phyloP scores from a whole-genome alignment of 2,888 invertebrate species.

The Phyllotreta striolata region DNA sequence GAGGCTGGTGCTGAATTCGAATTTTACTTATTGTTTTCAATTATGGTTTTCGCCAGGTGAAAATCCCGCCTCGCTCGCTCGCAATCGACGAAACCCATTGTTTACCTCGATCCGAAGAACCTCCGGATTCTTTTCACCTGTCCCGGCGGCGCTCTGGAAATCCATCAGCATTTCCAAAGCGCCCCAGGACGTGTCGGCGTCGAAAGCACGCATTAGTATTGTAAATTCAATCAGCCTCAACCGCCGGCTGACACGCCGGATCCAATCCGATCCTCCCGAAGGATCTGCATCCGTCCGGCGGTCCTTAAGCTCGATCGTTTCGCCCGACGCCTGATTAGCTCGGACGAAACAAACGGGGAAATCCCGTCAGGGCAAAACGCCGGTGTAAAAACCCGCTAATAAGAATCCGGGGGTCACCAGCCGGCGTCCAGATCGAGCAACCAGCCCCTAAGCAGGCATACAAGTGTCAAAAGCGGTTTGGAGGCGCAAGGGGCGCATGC shows the following conservation, averaged over 20 bases:
- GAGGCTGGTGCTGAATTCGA: conserved; percentile 5
- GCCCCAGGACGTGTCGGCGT: conserved; percentile 4
- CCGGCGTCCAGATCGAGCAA: conserved; percentile 36
- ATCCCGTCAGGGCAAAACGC: too few relatives aligned
- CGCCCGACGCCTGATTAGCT: too few relatives aligned
- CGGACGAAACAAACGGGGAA: too few relatives aligned
- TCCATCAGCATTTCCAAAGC: conserved; percentile 1
- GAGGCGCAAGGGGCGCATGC: conserved; percentile 49
- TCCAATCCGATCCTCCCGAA: background rate
- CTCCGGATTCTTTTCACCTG: too few relatives aligned
- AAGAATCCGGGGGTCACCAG: conserved; percentile 37
- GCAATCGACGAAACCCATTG: too few relatives aligned
- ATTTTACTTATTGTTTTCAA: conserved; percentile 19
- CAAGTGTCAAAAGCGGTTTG: conserved; percentile 57
- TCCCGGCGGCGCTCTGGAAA: background rate
- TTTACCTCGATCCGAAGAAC: too few relatives aligned
- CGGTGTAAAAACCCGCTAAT: conserved; percentile 8
- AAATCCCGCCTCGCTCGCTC: background rate
- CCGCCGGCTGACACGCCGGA: conserved; percentile 11
- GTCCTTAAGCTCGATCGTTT: conserved; percentile 6
- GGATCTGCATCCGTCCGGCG: conserved; percentile 13
- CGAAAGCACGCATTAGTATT: conserved; percentile 12
- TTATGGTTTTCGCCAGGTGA: conserved; percentile 3
- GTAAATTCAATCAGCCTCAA: conserved; percentile 17
- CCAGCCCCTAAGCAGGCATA: conserved; percentile 48